phyloP scores from a whole-genome alignment of 2,888 invertebrate species.

The Spodoptera picta region DNA sequence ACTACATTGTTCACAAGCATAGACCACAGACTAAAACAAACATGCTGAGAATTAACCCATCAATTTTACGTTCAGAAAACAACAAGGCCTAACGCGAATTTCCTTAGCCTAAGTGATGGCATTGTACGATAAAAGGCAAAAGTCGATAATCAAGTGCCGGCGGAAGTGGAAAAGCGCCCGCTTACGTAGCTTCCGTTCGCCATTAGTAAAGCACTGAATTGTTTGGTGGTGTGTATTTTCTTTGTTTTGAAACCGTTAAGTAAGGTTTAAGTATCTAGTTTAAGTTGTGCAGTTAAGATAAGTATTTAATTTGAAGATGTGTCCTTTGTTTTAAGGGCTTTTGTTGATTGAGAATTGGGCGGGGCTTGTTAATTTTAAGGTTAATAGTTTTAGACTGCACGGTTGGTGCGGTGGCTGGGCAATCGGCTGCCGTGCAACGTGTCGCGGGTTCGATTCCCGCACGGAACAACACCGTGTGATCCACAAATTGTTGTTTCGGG shows the following conservation, averaged over 20 bases:
- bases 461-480: no score
- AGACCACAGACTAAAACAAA: constrained; percentile 31
- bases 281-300: no score
- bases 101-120: constrained; percentile 55
- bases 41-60: constrained; percentile 50
- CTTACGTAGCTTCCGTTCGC: constrained; percentile 60
- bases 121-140: constrained; percentile 51
- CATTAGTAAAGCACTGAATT: constrained; percentile 54
- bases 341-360: no score
- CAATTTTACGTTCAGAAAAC: constrained; percentile 41
- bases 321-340: no score
- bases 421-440: no score
- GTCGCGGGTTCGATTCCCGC: no score
- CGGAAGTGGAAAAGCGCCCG: constrained; percentile 66
- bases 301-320: no score
- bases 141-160: constrained; percentile 49
- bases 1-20: constrained; percentile 18
- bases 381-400: no score
- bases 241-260: constrained; percentile 22
- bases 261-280: constrained; percentile 11
- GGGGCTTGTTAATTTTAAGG: neutral
- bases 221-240: constrained; percentile 32
- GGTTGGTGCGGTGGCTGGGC: no score
- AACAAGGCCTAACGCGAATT: constrained; percentile 49
- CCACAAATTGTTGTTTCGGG: no score